Conservation (phyloP, 92 coral and sea anemone species). For the Nematostella vectensis region DNA sequence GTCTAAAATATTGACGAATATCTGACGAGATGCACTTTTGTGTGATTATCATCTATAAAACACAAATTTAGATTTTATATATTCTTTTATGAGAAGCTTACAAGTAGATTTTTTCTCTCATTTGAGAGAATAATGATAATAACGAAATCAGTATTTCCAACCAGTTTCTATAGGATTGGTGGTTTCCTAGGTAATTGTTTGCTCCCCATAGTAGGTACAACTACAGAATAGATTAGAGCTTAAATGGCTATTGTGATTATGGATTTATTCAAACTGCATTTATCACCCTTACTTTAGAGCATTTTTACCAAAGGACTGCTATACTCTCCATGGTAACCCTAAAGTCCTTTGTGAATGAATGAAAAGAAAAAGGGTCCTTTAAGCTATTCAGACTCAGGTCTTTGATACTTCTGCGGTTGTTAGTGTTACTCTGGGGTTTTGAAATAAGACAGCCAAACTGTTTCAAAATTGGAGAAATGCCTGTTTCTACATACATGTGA, state of each 20-base stretch:
- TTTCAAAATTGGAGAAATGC: slow-evolving; percentile 27
- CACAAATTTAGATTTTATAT: too few species aligned
- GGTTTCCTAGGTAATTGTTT: slow-evolving; percentile 82
- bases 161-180: slow-evolving; percentile 76
- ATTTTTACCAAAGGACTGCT: slow-evolving; percentile 77
- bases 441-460: too few species aligned
- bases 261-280: slow-evolving; percentile 53
- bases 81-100: too few species aligned
- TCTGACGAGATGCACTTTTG: too few species aligned
- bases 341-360: slow-evolving; percentile 67
- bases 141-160: too few species aligned
- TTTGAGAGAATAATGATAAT: too few species aligned
- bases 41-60: too few species aligned
- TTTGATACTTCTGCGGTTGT: background rate
- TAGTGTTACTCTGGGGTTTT: too few species aligned
- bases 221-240: slow-evolving; percentile 59
- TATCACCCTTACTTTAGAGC: slow-evolving; percentile 32
- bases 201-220: slow-evolving; percentile 47
- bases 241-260: slow-evolving; percentile 42
- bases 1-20: too few species aligned
- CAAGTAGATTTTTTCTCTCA: too few species aligned
- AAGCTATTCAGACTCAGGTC: background rate
- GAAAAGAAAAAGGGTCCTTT: slow-evolving; percentile 11
- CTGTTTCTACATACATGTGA: slow-evolving; percentile 58
- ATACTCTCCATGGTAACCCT: slow-evolving; percentile 73